phyloP scores from a whole-genome alignment of 2,888 invertebrate species.

The Gari tellinella region DNA sequence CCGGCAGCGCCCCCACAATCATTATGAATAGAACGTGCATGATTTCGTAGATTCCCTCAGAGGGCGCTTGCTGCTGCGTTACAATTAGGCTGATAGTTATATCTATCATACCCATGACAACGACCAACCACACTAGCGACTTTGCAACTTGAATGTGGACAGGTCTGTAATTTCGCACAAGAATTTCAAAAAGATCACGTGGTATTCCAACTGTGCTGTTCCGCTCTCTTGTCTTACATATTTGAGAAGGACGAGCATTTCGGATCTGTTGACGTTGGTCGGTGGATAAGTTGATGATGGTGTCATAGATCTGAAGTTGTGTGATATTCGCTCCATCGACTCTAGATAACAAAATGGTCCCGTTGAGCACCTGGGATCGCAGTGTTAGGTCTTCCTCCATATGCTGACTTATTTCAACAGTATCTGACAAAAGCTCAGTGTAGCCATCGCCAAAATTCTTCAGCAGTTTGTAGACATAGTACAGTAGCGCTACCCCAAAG shows the following conservation, averaged over 20 bases:
- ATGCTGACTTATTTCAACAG: constrained; percentile 11
- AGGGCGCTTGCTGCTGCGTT: constrained; percentile 1
- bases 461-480: constrained; percentile 17
- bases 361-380: constrained; percentile 3
- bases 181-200: constrained; percentile 3
- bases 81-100: constrained; percentile 11
- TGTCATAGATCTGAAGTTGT: constrained; percentile 21
- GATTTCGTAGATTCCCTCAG: constrained; percentile 31
- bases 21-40: constrained; percentile 52
- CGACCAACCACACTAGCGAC: constrained; percentile 11
- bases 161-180: too few relatives aligned
- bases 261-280: constrained; percentile 10
- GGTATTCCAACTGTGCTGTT: constrained; percentile 27
- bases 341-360: neutral
- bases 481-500: constrained; percentile 12
- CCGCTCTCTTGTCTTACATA: neutral
- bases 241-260: neutral
- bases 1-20: constrained; percentile 40
- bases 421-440: constrained; percentile 14
- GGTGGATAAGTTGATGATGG: constrained; percentile 3
- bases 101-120: constrained; percentile 15
- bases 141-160: neutral
- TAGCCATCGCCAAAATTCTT: constrained; percentile 17
- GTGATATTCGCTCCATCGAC: neutral
- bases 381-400: constrained; percentile 8